Evolutionary conservation across 30 jellyfish, hydroid and myxozoan species (phyloP).

Genomic region (Catostylus mosaicus): DNA sequence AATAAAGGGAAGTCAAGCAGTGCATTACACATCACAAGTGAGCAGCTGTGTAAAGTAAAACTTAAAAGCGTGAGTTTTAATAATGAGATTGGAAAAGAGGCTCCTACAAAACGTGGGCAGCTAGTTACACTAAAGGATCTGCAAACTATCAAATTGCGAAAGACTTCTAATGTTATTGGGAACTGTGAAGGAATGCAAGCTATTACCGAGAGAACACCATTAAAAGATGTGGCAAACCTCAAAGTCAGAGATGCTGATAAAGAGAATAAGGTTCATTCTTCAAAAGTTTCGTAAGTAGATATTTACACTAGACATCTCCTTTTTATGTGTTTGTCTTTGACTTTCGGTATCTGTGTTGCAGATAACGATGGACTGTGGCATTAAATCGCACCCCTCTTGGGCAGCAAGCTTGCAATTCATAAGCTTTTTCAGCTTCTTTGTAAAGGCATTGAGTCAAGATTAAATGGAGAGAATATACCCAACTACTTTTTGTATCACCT

Average conservation of each 20-base stretch:
- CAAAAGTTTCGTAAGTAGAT: neutral
- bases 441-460: too few relatives aligned
- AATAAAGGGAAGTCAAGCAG: slow-evolving; percentile 6
- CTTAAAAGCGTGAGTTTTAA: slow-evolving; percentile 25
- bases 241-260: neutral
- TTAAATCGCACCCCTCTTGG: too few relatives aligned
- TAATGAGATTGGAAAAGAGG: neutral
- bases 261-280: neutral
- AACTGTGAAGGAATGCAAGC: neutral
- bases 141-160: slow-evolving; percentile 49
- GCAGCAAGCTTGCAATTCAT: too few relatives aligned
- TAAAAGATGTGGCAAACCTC: slow-evolving; percentile 22
- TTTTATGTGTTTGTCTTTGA: too few relatives aligned
- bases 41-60: slow-evolving; percentile 55
- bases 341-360: too few relatives aligned
- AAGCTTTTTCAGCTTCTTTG: too few relatives aligned
- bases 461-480: too few relatives aligned
- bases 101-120: slow-evolving; percentile 21
- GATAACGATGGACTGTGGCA: too few relatives aligned
- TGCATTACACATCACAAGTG: slow-evolving; percentile 44
- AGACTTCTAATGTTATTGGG: slow-evolving; percentile 13
- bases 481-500: too few relatives aligned
- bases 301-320: too few relatives aligned
- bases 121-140: slow-evolving; percentile 53
- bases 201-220: slow-evolving; percentile 17